phyloP scores from a whole-genome alignment of 2,113 vertebrate genomes.

The Tretioscincus oriximinensis region DNA sequence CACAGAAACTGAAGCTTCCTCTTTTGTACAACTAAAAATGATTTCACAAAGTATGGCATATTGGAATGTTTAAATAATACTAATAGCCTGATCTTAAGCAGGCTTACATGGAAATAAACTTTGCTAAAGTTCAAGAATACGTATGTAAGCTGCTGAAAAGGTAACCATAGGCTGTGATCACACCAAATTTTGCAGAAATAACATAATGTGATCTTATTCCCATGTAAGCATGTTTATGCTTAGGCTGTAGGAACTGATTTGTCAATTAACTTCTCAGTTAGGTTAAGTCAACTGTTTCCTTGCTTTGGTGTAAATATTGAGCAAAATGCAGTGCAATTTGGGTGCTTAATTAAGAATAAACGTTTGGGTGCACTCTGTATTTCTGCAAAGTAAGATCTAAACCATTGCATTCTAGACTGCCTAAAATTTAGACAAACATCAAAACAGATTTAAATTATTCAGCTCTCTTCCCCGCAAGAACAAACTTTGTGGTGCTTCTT shows the following conservation, averaged over 20 bases:
- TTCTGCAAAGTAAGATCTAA: conserved; percentile 79
- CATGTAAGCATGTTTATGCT: conserved; percentile 28
- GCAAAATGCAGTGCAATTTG: conserved; percentile 53
- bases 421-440: conserved; percentile 51
- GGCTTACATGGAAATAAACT: conserved; percentile 11
- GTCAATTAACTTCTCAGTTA: conserved; percentile 39
- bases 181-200: not conserved
- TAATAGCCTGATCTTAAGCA: not conserved
- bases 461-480: conserved; percentile 59
- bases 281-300: conserved; percentile 70
- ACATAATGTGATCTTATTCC: not conserved
- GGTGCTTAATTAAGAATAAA: conserved; percentile 71
- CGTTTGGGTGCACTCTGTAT: conserved; percentile 67
- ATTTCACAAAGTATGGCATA: conserved; percentile 38
- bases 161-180: not conserved
- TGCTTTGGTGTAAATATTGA: conserved; percentile 51
- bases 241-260: conserved; percentile 38
- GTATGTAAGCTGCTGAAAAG: not conserved
- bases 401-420: conserved; percentile 63
- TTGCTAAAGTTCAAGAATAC: not conserved
- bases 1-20: conserved; percentile 54
- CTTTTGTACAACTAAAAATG: conserved; percentile 46
- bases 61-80: not conserved
- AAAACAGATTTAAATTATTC: conserved; percentile 37
- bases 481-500: conserved; percentile 56